Conservation (phyloP, 2,797 vertebrate species). For the Crenichthys baileyi region DNA sequence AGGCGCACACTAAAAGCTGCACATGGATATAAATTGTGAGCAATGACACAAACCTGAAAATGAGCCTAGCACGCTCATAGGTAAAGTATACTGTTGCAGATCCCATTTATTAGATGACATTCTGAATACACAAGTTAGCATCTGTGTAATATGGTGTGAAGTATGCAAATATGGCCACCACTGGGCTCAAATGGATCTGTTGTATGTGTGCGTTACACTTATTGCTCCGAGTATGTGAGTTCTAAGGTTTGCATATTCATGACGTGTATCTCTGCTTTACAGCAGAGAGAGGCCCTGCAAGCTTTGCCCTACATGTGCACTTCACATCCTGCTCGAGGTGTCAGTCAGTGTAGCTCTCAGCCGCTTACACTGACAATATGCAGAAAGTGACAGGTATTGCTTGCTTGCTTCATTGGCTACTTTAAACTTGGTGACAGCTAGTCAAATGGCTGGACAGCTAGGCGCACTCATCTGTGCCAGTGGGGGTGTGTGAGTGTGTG, state of each 20-base stretch:
- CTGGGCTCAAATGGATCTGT: conserved; percentile 2
- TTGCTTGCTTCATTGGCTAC: conserved; percentile 67
- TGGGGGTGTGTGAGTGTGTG: not conserved
- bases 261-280: conserved; percentile 21
- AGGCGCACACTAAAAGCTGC: conserved; percentile 11
- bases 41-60: conserved; percentile 23
- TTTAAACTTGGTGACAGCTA: conserved; percentile 72
- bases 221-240: not conserved
- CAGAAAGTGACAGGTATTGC: conserved; percentile 70
- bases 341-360: conserved; percentile 56
- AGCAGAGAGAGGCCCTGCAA: conserved; percentile 8
- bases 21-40: conserved; percentile 19
- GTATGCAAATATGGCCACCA: conserved; percentile 21
- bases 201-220: conserved; percentile 2
- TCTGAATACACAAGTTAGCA: conserved; percentile 15
- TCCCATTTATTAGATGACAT: conserved; percentile 50
- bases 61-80: conserved; percentile 23
- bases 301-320: conserved; percentile 48
- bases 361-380: conserved; percentile 52
- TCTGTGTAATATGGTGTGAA: conserved; percentile 9
- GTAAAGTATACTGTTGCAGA: conserved; percentile 16
- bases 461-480: conserved; percentile 64
- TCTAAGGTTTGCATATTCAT: conserved; percentile 37
- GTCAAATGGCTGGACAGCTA: conserved; percentile 71
- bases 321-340: conserved; percentile 47